phyloP scores from a whole-genome alignment of 2,797 vertebrate species.

The Sus cebifrons region DNA sequence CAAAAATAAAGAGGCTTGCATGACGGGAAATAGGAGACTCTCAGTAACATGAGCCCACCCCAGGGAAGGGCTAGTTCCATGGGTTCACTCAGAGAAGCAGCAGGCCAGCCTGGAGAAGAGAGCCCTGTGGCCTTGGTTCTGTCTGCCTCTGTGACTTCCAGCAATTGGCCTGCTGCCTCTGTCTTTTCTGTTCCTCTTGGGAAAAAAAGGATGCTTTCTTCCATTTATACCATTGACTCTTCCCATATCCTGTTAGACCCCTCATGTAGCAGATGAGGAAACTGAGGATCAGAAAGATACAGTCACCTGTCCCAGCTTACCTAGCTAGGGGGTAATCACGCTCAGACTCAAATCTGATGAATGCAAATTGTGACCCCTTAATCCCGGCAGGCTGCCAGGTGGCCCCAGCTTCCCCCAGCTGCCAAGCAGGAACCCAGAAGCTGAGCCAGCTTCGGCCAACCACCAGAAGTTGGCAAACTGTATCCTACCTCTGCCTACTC shows the following conservation, averaged over 20 bases:
- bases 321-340: neutral
- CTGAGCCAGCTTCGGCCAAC: neutral
- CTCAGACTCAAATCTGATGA: neutral
- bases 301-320: neutral
- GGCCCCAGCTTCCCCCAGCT: neutral
- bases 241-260: neutral
- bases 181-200: neutral
- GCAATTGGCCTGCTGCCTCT: neutral
- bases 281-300: neutral
- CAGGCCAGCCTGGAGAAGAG: neutral
- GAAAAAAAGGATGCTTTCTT: neutral
- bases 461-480: neutral
- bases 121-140: fast-evolving
- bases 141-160: neutral
- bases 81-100: neutral
- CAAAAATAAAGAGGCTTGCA: neutral
- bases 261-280: neutral
- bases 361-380: neutral
- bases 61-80: neutral
- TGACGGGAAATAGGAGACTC: neutral
- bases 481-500: neutral
- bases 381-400: neutral
- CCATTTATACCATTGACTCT: no score
- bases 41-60: neutral
- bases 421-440: neutral